These are phyloP conservation scores for Enteromius radiatus DNA, from an alignment of 2,797 vertebrate genomes.

Conservation along the genomic window DNA sequence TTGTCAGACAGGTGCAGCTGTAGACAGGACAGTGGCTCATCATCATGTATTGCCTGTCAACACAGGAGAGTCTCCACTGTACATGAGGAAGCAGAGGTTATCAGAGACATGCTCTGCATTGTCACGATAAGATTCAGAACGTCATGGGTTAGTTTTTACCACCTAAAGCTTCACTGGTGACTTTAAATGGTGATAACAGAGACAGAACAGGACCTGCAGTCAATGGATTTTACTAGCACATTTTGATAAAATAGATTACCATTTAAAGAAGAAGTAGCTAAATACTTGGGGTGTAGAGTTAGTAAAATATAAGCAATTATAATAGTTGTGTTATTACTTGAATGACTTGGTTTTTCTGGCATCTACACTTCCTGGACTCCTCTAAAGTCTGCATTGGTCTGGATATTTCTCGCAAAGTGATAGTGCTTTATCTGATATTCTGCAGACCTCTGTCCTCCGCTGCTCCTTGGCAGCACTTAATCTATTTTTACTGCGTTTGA, in stretches of 20 bases:
- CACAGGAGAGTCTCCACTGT: background rate
- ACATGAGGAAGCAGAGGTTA: slow-evolving; percentile 49
- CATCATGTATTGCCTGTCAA: slow-evolving; percentile 28
- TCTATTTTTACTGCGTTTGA: slow-evolving; percentile 10
- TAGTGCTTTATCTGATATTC: slow-evolving; percentile 22
- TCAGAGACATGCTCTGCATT: slow-evolving; percentile 52
- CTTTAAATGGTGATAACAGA: background rate
- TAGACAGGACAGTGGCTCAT: slow-evolving; percentile 46
- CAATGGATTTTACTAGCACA: background rate
- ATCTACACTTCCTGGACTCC: background rate
- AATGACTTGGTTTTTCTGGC: background rate
- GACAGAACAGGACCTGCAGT: background rate
- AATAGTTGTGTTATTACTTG: background rate
- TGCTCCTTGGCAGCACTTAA: background rate
- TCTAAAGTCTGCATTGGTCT: background rate
- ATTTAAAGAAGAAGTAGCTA: background rate
- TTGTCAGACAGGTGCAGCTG: slow-evolving; percentile 37
- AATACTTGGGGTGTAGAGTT: background rate
- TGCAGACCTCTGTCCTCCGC: background rate
- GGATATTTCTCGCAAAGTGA: background rate
- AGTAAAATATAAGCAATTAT: background rate
- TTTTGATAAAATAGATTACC: background rate
- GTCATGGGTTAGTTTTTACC: background rate
- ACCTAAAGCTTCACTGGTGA: background rate
- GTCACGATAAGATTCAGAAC: slow-evolving; percentile 32